Evolutionary conservation across 2,113 vertebrate species (phyloP), one percentile per base, ranked within the genome.

Genomic region (Dinomys branickii): DNA sequence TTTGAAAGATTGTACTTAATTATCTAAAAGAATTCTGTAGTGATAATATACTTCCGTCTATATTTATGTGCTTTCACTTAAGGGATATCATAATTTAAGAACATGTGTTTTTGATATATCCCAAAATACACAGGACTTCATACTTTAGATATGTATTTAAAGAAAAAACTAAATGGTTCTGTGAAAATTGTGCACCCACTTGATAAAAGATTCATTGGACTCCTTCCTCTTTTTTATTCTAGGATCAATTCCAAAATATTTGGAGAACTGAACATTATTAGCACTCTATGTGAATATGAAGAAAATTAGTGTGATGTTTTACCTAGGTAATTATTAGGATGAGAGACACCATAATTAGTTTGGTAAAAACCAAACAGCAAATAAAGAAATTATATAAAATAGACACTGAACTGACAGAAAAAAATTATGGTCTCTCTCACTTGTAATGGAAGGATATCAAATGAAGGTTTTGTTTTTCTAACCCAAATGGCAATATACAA

Each of bases 341-440:
- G 3, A n/a, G 17, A 26, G 14, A 61, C 7, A 33, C 24, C 26
- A 47, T 85, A 30, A 33, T 11, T 9, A 28, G 7, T 63, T 44
- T 61, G 24, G 3, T 30, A 12, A 41, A 84, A 44, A 44, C 22
- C 58, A 63, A 85, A 59, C 1, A 19, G 1, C 22, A 44, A 84
- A 14, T 7, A 30, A 14, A 28, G 5, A 56, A 88, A 56, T 71
- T 12, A n/a, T n/a, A n/a, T 9, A 16, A 87, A 71, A 52, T 28
- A 41, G 35, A 28, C 38, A 28, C 56, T 67, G 65, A 67, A 67
- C 33, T n/a, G 67, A 30, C 30, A 47, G 71, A 30, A 54, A 54
- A 17, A 38, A 7, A 7, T 19, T 33, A 63, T 9, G 7, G 2
- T 84, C 3, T 41, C 24, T 0, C 1, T 83, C 5, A 11, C 17